These are phyloP conservation scores for Drosophila ustulata DNA, from an alignment of 2,888 invertebrate genomes.

Conservation along the genomic window DNA sequence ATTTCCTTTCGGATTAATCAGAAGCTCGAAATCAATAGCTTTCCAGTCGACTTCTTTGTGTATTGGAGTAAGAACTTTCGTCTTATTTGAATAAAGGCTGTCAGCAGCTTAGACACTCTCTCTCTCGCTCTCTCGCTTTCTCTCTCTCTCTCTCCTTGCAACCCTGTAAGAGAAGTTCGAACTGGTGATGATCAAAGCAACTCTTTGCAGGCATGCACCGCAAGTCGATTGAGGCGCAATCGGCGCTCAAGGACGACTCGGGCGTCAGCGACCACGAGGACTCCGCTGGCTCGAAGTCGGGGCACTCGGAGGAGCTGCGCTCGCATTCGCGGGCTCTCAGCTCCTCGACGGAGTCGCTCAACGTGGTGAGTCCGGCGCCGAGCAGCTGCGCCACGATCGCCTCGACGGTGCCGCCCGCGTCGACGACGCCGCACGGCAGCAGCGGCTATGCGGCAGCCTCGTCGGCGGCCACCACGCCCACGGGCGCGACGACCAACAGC, in stretches of 20 bases:
- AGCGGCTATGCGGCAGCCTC: conserved; percentile 61
- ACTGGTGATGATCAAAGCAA: background rate
- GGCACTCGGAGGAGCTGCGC: conserved; percentile 85
- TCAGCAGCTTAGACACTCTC: too few species aligned
- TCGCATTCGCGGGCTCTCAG: conserved; percentile 74
- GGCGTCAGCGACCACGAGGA: conserved; percentile 89
- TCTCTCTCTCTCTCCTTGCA: too few species aligned
- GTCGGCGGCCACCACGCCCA: conserved; percentile 76
- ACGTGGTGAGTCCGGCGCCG: conserved; percentile 85
- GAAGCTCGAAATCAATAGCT: too few species aligned
- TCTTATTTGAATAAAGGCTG: too few species aligned
- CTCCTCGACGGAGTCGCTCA: conserved; percentile 82
- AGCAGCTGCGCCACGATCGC: conserved; percentile 62
- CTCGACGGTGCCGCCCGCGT: conserved; percentile 62
- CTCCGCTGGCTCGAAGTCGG: conserved; percentile 86
- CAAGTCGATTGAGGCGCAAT: conserved; percentile 98
- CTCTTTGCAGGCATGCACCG: conserved; percentile 96
- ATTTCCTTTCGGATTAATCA: too few species aligned
- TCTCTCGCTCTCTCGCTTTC: too few species aligned
- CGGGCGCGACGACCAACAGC: conserved; percentile 72
- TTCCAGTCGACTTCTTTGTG: too few species aligned
- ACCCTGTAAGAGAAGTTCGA: background rate
- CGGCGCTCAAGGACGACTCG: conserved; percentile 94
- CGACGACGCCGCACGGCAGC: conserved; percentile 62
- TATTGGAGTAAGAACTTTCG: too few species aligned